phyloP scores from a whole-genome alignment of 2,797 vertebrate species.

The Florisuga fusca region DNA sequence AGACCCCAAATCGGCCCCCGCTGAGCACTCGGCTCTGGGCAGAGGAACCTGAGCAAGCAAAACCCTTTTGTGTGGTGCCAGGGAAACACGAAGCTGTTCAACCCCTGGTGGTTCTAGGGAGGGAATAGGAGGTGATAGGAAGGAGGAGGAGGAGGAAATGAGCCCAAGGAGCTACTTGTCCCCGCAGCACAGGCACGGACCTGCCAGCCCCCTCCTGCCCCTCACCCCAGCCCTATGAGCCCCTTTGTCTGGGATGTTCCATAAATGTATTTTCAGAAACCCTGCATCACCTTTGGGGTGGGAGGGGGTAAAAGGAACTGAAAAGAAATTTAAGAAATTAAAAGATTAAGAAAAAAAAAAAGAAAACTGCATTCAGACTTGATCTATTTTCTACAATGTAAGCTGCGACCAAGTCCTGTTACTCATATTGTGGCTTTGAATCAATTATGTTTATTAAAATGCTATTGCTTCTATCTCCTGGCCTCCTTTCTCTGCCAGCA shows the following conservation, averaged over 20 bases:
- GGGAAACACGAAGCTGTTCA: background rate
- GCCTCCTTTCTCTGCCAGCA: background rate
- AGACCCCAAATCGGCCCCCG: background rate
- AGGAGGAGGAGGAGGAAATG: background rate
- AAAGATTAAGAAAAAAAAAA: constrained; percentile 10
- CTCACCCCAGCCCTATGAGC: constrained; percentile 80
- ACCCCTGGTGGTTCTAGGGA: background rate
- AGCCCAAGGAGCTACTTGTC: background rate
- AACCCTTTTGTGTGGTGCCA: background rate
- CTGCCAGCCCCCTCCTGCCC: constrained; percentile 40
- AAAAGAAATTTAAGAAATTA: background rate
- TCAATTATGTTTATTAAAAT: constrained; percentile 82
- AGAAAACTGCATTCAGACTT: constrained; percentile 77
- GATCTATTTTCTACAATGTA: constrained; percentile 88
- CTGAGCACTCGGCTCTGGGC: background rate
- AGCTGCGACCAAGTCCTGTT: constrained; percentile 82
- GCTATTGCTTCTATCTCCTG: constrained; percentile 85
- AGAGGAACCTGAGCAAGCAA: background rate
- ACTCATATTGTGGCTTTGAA: constrained; percentile 83
- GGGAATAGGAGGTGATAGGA: background rate
- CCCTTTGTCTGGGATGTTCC: constrained; percentile 83
- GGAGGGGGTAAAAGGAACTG: constrained; percentile 34
- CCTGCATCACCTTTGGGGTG: constrained; percentile 53
- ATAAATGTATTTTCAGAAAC: constrained; percentile 82
- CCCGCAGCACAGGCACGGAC: background rate